phyloP scores from a whole-genome alignment of 1,140 invertebrate genomes.

The Drosophila sp. region DNA sequence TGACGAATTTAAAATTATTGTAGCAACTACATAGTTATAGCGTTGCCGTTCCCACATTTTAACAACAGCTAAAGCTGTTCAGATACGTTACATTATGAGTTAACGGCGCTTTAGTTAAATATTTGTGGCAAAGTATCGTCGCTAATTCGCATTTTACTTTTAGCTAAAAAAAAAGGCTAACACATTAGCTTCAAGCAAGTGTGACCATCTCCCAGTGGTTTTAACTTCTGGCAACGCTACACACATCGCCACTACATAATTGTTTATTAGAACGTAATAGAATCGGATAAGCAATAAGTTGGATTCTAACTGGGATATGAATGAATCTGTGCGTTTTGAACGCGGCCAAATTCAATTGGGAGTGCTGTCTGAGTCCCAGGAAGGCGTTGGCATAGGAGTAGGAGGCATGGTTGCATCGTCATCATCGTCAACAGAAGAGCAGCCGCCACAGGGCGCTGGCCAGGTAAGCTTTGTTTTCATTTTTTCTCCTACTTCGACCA shows the following conservation, averaged over 20 bases:
- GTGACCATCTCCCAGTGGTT: not conserved
- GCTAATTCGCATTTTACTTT: not conserved
- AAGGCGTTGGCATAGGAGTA: not conserved
- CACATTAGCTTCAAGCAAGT: not conserved
- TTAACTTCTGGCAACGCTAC: not conserved
- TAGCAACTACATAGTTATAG: no score
- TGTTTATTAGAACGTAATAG: slow-evolving; percentile 73
- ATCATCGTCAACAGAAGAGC: slow-evolving; percentile 24
- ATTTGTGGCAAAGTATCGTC: no score
- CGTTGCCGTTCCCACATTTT: no score
- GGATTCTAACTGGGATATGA: slow-evolving; percentile 48
- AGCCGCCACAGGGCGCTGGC: slow-evolving; percentile 55
- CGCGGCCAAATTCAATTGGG: slow-evolving; percentile 69
- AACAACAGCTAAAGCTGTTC: no score
- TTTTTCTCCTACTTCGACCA: slow-evolving; percentile 26
- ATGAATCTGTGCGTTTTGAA: slow-evolving; percentile 74
- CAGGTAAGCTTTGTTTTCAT: slow-evolving; percentile 57
- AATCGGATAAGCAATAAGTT: slow-evolving; percentile 34
- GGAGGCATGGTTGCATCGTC: slow-evolving; percentile 8
- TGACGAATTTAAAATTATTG: no score
- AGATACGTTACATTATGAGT: no score
- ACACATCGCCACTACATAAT: slow-evolving; percentile 13
- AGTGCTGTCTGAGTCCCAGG: slow-evolving; percentile 54
- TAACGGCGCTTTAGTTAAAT: no score
- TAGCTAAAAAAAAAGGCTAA: not conserved